Percentiles rank a stretch among this genome's conserved stretches.
Evolutionary conservation across 2,888 invertebrate genomes (phyloP).

Genomic region (Steinernema hermaphroditum): DNA sequence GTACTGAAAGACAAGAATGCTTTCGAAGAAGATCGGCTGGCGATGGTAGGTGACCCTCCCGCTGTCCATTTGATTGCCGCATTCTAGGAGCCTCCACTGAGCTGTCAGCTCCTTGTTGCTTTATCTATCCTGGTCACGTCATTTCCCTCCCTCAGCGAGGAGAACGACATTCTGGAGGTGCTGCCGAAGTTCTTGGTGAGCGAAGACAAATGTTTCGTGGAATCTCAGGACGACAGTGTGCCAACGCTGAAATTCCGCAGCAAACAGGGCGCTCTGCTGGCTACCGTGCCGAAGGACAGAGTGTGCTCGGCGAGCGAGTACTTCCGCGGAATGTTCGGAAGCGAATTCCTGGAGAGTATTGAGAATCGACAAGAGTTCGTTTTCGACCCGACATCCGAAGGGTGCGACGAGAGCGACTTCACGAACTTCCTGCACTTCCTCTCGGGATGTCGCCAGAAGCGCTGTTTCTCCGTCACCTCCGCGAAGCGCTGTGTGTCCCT

Average conservation of each 20-base stretch:
- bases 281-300: constrained; percentile 43
- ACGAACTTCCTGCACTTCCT: constrained; percentile 51
- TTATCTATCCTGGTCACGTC: constrained; percentile 46
- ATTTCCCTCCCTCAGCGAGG: not conserved
- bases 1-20: constrained; percentile 19
- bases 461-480: constrained; percentile 37
- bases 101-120: constrained; percentile 50
- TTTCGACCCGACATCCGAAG: constrained; percentile 44
- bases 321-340: constrained; percentile 57
- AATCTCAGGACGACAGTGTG: constrained; percentile 12
- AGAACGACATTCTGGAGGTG: not conserved
- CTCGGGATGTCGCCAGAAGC: constrained; percentile 45
- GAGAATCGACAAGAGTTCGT: constrained; percentile 46
- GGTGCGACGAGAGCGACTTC: constrained; percentile 49
- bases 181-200: not conserved
- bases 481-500: constrained; percentile 48
- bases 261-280: constrained; percentile 40
- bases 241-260: constrained; percentile 41
- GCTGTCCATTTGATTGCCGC: too few species aligned
- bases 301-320: constrained; percentile 50
- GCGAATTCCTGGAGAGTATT: constrained; percentile 52
- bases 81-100: constrained; percentile 44
- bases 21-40: constrained; percentile 1
- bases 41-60: not conserved
- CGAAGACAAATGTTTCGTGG: constrained; percentile 16